phyloP scores from a whole-genome alignment of 2,797 vertebrate species.

The Ambastaia sidthimunki region DNA sequence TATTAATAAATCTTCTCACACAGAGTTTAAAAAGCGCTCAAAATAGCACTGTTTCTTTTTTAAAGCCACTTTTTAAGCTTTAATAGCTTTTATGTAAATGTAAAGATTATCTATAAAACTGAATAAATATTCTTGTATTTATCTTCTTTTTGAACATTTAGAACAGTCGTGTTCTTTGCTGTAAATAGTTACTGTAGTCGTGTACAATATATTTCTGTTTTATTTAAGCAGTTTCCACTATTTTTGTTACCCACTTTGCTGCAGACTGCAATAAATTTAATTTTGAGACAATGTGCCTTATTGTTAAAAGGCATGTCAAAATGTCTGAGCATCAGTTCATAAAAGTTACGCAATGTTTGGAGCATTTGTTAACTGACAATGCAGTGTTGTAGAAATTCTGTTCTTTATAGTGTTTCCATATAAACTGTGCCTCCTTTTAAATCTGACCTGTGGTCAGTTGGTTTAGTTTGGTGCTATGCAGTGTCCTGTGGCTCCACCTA shows the following conservation, averaged over 20 bases:
- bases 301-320: conserved; percentile 33
- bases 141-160: conserved; percentile 59
- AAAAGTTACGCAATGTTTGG: conserved; percentile 23
- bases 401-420: conserved; percentile 50
- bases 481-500: not conserved
- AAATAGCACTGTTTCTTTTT: conserved; percentile 65
- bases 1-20: conserved; percentile 51
- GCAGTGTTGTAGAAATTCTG: conserved; percentile 41
- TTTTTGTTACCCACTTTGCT: conserved; percentile 68
- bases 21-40: conserved; percentile 49
- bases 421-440: conserved; percentile 33
- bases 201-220: conserved; percentile 61
- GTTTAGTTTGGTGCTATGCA: conserved; percentile 32
- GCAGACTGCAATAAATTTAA: conserved; percentile 64
- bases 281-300: conserved; percentile 33
- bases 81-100: conserved; percentile 59
- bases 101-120: conserved; percentile 53
- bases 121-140: conserved; percentile 64
- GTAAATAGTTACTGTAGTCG: conserved; percentile 73
- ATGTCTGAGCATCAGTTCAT: conserved; percentile 43
- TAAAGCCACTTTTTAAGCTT: conserved; percentile 58
- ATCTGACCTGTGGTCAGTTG: conserved; percentile 60
- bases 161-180: conserved; percentile 63
- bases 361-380: conserved; percentile 34
- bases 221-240: conserved; percentile 14